These are phyloP conservation scores for Caenorhabditis inopinata DNA, from an alignment of 1,140 invertebrate species.

Conservation along the genomic window DNA sequence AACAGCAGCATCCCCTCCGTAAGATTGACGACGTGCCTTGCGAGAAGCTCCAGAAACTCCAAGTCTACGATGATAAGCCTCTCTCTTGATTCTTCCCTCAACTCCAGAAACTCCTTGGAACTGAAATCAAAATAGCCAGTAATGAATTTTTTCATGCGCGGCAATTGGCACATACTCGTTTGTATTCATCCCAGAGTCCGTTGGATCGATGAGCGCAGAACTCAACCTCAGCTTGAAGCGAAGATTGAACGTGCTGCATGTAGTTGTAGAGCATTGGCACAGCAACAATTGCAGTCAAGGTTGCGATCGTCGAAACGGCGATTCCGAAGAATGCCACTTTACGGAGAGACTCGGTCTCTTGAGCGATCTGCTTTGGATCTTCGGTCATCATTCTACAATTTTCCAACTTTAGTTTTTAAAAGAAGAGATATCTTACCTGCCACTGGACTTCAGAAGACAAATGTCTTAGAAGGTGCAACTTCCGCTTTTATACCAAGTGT, in stretches of 20 bases:
- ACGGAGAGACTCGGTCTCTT: constrained; percentile 46
- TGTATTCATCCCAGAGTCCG: constrained; percentile 50
- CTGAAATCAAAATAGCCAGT: neutral
- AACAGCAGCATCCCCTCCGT: constrained; percentile 36
- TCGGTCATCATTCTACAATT: neutral
- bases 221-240: constrained; percentile 49
- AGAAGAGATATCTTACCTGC: neutral
- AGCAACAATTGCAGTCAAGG: constrained; percentile 47
- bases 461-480: neutral
- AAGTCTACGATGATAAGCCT: constrained; percentile 13
- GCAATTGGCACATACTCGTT: neutral
- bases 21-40: constrained; percentile 35
- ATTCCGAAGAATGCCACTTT: constrained; percentile 53
- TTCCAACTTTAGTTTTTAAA: neutral
- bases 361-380: constrained; percentile 27
- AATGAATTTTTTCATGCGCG: neutral
- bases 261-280: constrained; percentile 56
- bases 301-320: constrained; percentile 50
- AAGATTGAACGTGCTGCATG: constrained; percentile 52
- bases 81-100: constrained; percentile 45
- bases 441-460: constrained; percentile 26
- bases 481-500: constrained; percentile 11
- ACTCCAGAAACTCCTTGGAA: constrained; percentile 29
- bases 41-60: constrained; percentile 5
- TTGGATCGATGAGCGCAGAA: constrained; percentile 49